phyloP scores from a whole-genome alignment of 2,888 invertebrate species.

The Dasypogon diadema region DNA sequence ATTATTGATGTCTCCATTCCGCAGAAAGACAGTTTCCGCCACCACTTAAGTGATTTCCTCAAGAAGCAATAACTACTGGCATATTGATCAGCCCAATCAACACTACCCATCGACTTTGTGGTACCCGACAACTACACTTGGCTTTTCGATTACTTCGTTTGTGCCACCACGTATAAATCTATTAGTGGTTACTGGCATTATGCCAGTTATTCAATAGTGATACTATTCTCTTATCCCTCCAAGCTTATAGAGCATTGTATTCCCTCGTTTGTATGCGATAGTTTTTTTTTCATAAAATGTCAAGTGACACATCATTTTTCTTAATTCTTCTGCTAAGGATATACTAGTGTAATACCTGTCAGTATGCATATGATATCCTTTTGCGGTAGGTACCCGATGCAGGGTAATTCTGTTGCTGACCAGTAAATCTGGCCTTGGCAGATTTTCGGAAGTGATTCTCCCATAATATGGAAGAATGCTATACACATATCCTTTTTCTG shows the following conservation, averaged over 20 bases:
- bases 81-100: background rate
- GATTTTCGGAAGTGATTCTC: constrained; percentile 17
- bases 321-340: background rate
- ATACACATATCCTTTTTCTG: background rate
- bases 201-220: background rate
- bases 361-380: background rate
- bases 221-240: constrained; percentile 16
- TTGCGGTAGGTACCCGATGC: constrained; percentile 8
- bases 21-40: no score
- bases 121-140: background rate
- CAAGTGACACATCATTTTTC: background rate
- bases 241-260: constrained; percentile 3
- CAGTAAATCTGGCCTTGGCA: background rate
- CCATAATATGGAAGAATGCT: background rate
- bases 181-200: constrained; percentile 1
- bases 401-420: constrained; percentile 5
- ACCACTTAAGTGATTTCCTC: background rate
- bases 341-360: constrained; percentile 16
- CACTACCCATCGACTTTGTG: background rate
- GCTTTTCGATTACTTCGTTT: background rate
- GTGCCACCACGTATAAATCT: constrained; percentile 8
- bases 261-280: constrained; percentile 3
- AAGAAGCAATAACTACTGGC: background rate
- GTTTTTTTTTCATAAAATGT: constrained; percentile 6
- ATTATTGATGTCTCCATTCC: no score